phyloP scores from a whole-genome alignment of 2,113 vertebrate genomes.

The Carassius auratus region DNA sequence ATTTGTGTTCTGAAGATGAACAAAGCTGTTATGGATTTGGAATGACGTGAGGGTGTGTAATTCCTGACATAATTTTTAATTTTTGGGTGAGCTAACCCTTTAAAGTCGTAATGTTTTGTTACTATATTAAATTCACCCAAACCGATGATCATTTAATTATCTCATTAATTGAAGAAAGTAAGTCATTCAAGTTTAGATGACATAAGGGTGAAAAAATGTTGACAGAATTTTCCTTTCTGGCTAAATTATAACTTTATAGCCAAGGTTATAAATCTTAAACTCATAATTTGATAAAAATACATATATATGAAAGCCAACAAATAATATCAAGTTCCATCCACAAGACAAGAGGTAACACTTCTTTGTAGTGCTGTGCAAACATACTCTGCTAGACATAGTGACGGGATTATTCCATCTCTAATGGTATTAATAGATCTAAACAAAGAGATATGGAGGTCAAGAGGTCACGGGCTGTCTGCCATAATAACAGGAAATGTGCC shows the following conservation, averaged over 20 bases:
- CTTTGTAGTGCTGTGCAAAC: not conserved
- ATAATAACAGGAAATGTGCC: slow-evolving; percentile 39
- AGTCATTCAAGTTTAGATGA: too few relatives aligned
- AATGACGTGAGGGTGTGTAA: too few relatives aligned
- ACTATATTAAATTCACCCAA: too few relatives aligned
- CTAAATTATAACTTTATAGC: not conserved
- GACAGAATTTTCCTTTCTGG: not conserved
- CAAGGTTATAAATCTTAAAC: not conserved
- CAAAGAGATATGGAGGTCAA: slow-evolving; percentile 6
- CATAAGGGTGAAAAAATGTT: too few relatives aligned
- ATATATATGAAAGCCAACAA: not conserved
- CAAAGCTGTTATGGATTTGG: too few relatives aligned
- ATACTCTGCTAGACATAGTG: not conserved
- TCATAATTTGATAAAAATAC: not conserved
- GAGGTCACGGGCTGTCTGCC: slow-evolving; percentile 33
- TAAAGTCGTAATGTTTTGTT: too few relatives aligned
- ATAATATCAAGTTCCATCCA: not conserved
- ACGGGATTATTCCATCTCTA: not conserved
- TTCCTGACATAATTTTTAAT: too few relatives aligned
- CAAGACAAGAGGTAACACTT: not conserved
- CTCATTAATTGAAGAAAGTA: too few relatives aligned
- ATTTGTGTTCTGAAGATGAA: too few relatives aligned
- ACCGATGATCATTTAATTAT: too few relatives aligned
- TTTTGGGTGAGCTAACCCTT: too few relatives aligned
- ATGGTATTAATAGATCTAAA: slow-evolving; percentile 18